Conservation (phyloP, 2,888 invertebrate genomes). For the Micropterix aruncella region DNA sequence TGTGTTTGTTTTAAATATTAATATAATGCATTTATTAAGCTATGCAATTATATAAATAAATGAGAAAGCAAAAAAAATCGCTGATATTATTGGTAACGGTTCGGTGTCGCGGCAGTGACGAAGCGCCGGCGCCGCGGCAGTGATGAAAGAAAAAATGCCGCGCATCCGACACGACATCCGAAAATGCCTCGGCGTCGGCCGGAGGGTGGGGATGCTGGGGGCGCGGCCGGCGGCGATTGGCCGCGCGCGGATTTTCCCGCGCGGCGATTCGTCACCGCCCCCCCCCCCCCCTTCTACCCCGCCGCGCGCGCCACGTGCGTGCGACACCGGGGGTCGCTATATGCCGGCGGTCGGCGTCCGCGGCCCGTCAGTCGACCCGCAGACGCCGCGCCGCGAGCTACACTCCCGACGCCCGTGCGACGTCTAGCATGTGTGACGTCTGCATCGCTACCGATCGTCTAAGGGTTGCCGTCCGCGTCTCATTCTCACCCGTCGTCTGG, state of each 20-base stretch:
- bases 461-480: background rate
- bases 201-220: background rate
- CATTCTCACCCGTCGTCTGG: constrained; percentile 4
- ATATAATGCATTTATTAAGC: no score
- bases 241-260: background rate
- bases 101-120: no score
- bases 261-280: background rate
- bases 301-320: background rate
- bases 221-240: background rate
- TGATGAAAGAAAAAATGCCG: no score
- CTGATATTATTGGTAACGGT: no score
- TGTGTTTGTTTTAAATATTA: no score
- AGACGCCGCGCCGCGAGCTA: constrained; percentile 17
- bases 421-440: constrained; percentile 7
- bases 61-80: no score
- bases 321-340: background rate
- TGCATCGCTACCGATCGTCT: constrained; percentile 4
- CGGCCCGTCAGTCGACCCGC: constrained; percentile 22
- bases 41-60: no score
- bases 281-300: background rate
- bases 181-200: no score
- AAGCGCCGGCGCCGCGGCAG: no score
- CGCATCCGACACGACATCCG: no score
- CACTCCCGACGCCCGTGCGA: constrained; percentile 10
- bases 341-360: constrained; percentile 11